phyloP scores from a whole-genome alignment of 2,113 vertebrate species.

The Rhinoptilus africanus region DNA sequence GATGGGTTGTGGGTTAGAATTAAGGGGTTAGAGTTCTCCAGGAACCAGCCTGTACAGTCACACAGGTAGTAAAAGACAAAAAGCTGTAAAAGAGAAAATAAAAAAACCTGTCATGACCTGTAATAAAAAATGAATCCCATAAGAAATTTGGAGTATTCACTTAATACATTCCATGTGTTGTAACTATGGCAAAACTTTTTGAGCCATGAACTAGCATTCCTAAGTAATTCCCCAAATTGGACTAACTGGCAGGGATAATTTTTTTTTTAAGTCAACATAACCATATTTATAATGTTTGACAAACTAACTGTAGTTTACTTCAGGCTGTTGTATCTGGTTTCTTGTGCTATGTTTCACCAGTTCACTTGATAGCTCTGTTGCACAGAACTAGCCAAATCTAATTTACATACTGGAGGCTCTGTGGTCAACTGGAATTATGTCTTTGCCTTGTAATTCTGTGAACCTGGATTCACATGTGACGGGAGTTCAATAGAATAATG shows the following conservation, averaged over 20 bases:
- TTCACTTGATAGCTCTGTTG: constrained; percentile 66
- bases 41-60: not conserved
- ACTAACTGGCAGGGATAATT: constrained; percentile 55
- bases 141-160: constrained; percentile 23
- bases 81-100: not conserved
- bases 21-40: not conserved
- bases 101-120: not conserved
- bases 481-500: constrained; percentile 40
- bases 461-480: constrained; percentile 2
- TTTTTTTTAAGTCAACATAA: constrained; percentile 64
- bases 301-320: constrained; percentile 60
- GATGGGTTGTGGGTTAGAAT: not conserved
- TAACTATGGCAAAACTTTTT: constrained; percentile 22
- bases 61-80: not conserved
- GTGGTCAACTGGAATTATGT: constrained; percentile 48
- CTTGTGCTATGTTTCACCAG: constrained; percentile 44
- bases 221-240: constrained; percentile 52
- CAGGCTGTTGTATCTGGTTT: constrained; percentile 58
- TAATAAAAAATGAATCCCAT: constrained; percentile 22
- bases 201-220: constrained; percentile 42
- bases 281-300: constrained; percentile 59
- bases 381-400: constrained; percentile 46
- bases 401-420: constrained; percentile 56
- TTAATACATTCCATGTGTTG: constrained; percentile 51
- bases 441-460: constrained; percentile 25